phyloP scores from a whole-genome alignment of 2,113 vertebrate species.

The Sarotherodon lohbergeri region DNA sequence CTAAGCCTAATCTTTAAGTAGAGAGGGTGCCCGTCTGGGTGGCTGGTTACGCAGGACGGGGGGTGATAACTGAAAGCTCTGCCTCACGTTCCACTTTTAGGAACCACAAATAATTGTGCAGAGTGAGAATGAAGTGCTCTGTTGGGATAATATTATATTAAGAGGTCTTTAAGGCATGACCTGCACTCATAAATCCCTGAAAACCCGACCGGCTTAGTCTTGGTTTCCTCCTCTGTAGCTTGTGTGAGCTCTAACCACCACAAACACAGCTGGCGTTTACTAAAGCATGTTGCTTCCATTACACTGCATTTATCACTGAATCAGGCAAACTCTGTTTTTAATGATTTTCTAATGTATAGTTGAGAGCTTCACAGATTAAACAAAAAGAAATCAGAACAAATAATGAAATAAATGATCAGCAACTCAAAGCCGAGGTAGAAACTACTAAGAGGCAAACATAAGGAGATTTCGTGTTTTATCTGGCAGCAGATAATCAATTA shows the following conservation, averaged over 20 bases:
- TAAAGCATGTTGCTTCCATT: not conserved
- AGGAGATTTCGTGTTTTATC: not conserved
- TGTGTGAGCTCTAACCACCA: not conserved
- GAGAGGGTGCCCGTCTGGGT: not conserved
- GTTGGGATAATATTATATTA: not conserved
- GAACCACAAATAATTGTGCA: not conserved
- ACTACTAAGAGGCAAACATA: not conserved
- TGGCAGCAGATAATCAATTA: not conserved
- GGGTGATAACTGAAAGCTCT: not conserved
- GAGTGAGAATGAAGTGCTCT: not conserved
- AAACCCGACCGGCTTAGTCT: not conserved
- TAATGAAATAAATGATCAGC: not conserved
- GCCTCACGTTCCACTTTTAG: not conserved
- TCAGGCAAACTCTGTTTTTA: not conserved
- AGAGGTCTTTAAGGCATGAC: not conserved
- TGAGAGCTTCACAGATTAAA: rapidly evolving
- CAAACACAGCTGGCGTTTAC: not conserved
- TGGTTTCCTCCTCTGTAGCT: not conserved
- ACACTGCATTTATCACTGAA: not conserved
- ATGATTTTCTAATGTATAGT: not conserved
- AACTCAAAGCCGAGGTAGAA: not conserved
- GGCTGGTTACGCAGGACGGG: not conserved
- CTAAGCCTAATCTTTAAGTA: rapidly evolving
- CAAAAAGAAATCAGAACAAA: not conserved
- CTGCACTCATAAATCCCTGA: not conserved